Evolutionary conservation across 2,888 invertebrate species (phyloP), one percentile per base, ranked within the genome.

Genomic region (Lasius platythorax): DNA sequence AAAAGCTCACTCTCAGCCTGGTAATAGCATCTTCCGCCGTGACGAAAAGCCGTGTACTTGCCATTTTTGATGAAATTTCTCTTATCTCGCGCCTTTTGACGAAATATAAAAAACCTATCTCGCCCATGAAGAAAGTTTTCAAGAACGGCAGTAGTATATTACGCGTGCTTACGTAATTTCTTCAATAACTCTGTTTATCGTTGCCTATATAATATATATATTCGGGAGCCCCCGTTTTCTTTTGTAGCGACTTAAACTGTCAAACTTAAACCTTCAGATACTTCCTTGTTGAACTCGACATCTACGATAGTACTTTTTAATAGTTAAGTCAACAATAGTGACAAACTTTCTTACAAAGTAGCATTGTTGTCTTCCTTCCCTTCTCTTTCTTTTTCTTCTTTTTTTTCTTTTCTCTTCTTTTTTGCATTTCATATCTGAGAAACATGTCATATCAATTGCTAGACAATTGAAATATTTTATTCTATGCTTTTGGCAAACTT

Each of bases 311-410:
- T 66, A 53, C 53, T 76, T 76, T 28, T 43, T 61, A 73, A 73
- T 61, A 73, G 40, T 64, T 46, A 40, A 66, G 53, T 66, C 64
- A 76, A 53, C 66, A 53, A 66, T 18, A 43, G n/a, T 50, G 75
- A 53, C 23, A 76, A 76, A 76, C 50, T 53, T 76, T n/a, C 40
- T 15, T 58, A 30, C 23, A 68, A 78, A 68, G 43, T 78, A 33
- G 53, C 53, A 30, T 46, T 56, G 37, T 56, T 33, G 18, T 76
- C 40, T 30, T 30, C 15, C n/a, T 3, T 11, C 61, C n/a, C 33
- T 76, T 23, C 18, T 2, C 28, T 53, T 12, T 37, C n/a, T 15
- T 76, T 5, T 3, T 18, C 11, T 1, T 18, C 53, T 33, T 46
- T 75, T 33, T 15, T 63, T 40, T 30, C 43, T 28, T 73, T 9